Base-by-base conservation (phyloP, 2,797 vertebrate genomes). In the Pangasius djambal region DNA sequence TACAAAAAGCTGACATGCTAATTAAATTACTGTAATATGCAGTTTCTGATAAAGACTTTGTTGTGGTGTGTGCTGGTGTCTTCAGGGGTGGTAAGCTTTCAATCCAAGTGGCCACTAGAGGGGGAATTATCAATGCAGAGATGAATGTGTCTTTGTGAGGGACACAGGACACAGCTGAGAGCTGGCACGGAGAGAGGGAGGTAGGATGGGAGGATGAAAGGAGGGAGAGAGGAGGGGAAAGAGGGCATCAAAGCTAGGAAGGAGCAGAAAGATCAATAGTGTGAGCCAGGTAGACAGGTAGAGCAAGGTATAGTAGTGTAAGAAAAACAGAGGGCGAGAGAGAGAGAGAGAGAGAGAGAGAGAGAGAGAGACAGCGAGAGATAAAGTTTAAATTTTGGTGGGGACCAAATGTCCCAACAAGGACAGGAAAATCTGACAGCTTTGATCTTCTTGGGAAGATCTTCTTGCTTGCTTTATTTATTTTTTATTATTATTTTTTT, bases 1-100 rank as follows among this genome's bases (percentile, higher is more conserved):
- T 95, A 95, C 94, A 96, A 94, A 96, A 93, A 34, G 95, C 94
- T 95, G 96, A 96, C 95, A 95, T 95, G 94, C 95, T 96, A 96
- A 96, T 96, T 96, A 94, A 96, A 96, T 96, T 95, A 96, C 93
- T 94, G 95, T 96, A 96, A 96, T 96, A 96, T 96, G 94, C 95
- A 93, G 94, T 95, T 95, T 95, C 94, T 96, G 96, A 96, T 96
- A 96, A 96, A 96, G 94, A 92, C 93, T 93, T 95, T 95, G 94
- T 95, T 94, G 94, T 89, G 70, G 91, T 95, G 81, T 90, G 85
- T 78, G 82, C 74, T 85, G 93, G 91, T 88, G 93, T 94, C 94
- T 95, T 93, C 89, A 89, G 95, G 94, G 95, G 94, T 93, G 74
- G 88, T 44, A 85, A 81, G 83, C 87, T 93, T 93, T 89, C 90